Base-by-base conservation (phyloP, 53 echinoderm and acorn worm species). In the Actinopyga echinites region DNA sequence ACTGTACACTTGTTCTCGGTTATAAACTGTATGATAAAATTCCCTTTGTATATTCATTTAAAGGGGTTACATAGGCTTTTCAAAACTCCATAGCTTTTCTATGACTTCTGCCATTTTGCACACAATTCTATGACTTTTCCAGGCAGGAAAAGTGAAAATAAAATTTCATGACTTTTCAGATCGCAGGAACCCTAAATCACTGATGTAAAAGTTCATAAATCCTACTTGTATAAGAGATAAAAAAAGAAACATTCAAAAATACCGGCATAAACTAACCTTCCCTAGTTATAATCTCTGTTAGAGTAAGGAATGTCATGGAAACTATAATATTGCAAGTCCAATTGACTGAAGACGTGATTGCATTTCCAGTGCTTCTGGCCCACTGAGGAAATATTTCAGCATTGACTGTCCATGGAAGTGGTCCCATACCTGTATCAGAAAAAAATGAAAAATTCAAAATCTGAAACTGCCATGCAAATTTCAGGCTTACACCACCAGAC, bases 331-430 rank as follows among this genome's bases (percentile, higher is more conserved):
- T 99, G 82, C 85, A 92, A 2, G 90, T 82, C 99, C 99, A 99
- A 86, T 99, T 99, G 80, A 87, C 85, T 5, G 89, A 65, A 0
- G 99, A 66, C 9, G 94, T 71, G 2, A 90, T 69, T 2, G 92
- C 89, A 34, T 99, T 99, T 23, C 99, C 92, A 28, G 95, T 90
- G 66, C 94, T 94, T 1, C 99, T 71, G 12, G 99, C 99, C 99
- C 99, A 99, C 68, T 88, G 90, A 9, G 99, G 99, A 57, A 92
- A 99, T 71, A 99, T 99, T 85, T 99, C 99, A 5, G 99, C 95
- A 82, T 99, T 99, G 62, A 99, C 62, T 0, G 95, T 99, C 99
- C 99, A 99, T 9, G 99, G 99, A 89, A 95, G 91, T 20, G 99
- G 89, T 45, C 99, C 99, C 99, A 99, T 92, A 42, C 99, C 99